Conservation (phyloP, 2,113 vertebrate species). For the Brachionichthys hirsutus region DNA sequence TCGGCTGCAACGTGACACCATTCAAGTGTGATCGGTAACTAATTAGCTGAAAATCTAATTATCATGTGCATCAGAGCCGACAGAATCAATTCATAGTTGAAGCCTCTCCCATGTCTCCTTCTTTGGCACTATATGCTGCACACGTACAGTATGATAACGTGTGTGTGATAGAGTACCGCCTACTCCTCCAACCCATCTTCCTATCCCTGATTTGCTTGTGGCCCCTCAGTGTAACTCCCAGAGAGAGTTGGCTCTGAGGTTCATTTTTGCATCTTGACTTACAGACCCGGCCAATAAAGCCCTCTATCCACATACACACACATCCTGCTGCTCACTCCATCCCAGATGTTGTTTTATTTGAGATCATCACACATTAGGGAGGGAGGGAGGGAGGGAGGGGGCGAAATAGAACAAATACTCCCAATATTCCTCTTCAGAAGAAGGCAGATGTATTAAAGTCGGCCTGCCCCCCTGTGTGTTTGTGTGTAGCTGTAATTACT, state of each 20-base stretch:
- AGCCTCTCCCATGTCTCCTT: conserved; percentile 14
- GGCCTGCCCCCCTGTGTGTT: conserved; percentile 2
- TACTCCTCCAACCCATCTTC: conserved; percentile 25
- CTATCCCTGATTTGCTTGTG: conserved; percentile 25
- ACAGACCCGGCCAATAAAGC: conserved; percentile 45
- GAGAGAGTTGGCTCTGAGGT: conserved; percentile 38
- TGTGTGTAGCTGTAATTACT: conserved; percentile 50
- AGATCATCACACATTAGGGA: conserved; percentile 60
- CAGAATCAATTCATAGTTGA: conserved; percentile 37
- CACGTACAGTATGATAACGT: conserved; percentile 28
- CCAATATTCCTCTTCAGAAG: conserved; percentile 33
- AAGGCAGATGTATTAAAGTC: conserved; percentile 36
- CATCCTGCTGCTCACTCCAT: conserved; percentile 45
- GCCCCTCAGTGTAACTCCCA: conserved; percentile 59
- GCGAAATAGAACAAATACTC: conserved; percentile 56
- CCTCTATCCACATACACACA: conserved; percentile 37
- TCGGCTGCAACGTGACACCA: conserved; percentile 40
- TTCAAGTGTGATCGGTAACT: conserved; percentile 45
- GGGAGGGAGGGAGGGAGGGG: conserved; percentile 16
- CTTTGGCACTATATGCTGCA: conserved; percentile 1
- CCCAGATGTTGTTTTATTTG: conserved; percentile 38
- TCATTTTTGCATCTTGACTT: conserved; percentile 44
- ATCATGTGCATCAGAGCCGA: conserved; percentile 48
- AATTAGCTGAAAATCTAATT: conserved; percentile 56
- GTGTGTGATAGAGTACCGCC: conserved; percentile 6